Conservation (phyloP, 1,140 invertebrate species). For the Leptinotarsa defecta region DNA sequence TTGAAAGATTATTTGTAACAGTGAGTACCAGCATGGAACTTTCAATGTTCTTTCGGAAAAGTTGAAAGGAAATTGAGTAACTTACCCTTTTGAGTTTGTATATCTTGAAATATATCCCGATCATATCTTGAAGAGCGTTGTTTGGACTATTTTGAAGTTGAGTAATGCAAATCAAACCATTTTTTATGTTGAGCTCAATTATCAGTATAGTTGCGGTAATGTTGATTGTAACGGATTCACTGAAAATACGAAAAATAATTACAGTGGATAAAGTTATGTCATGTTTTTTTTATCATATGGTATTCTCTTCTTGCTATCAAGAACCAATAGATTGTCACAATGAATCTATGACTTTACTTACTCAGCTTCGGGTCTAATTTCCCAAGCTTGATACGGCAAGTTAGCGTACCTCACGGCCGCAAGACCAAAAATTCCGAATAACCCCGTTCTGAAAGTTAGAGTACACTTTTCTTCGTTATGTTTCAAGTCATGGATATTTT, state of each 20-base stretch:
- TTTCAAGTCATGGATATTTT: slow-evolving; percentile 79
- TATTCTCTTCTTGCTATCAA: no score
- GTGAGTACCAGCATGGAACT: no score
- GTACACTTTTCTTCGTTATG: slow-evolving; percentile 83
- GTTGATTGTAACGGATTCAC: slow-evolving; percentile 63
- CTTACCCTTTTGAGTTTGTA: slow-evolving; percentile 60
- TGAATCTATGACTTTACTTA: slow-evolving; percentile 26
- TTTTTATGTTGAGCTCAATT: slow-evolving; percentile 70
- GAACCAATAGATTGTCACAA: no score
- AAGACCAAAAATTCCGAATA: slow-evolving; percentile 76
- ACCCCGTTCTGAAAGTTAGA: slow-evolving; percentile 74
- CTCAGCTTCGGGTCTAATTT: slow-evolving; percentile 73
- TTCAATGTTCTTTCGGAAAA: no score
- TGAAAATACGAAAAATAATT: slow-evolving; percentile 43
- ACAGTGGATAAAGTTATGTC: no score
- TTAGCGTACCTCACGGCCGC: slow-evolving; percentile 76
- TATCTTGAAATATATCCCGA: slow-evolving; percentile 63
- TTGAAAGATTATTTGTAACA: no score
- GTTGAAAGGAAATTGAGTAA: not conserved
- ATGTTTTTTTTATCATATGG: no score
- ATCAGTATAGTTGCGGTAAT: slow-evolving; percentile 72
- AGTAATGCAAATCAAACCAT: slow-evolving; percentile 62
- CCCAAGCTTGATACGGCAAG: slow-evolving; percentile 85
- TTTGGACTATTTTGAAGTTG: slow-evolving; percentile 64
- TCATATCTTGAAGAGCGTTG: slow-evolving; percentile 60